phyloP scores from a whole-genome alignment of 2,888 invertebrate species.

The Exocentrus adspersus region DNA sequence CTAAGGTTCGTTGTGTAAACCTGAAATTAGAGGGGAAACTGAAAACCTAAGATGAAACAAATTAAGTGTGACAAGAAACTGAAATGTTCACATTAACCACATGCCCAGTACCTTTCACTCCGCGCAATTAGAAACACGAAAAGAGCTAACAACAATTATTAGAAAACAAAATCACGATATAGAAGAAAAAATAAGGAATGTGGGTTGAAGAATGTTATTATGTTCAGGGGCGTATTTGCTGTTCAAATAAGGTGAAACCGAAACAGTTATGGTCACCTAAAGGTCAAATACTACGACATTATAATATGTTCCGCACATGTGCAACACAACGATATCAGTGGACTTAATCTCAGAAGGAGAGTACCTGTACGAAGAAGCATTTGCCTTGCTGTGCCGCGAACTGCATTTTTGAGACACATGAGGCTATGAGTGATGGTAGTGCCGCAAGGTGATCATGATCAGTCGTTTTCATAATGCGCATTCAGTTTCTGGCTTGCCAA shows the following conservation, averaged over 20 bases:
- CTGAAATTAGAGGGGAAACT: too few relatives aligned
- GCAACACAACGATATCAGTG: slow-evolving; percentile 50
- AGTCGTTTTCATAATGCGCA: slow-evolving; percentile 52
- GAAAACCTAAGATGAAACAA: not conserved
- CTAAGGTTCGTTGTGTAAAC: too few relatives aligned
- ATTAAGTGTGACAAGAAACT: not conserved
- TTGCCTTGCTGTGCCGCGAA: slow-evolving; percentile 38
- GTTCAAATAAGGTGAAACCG: slow-evolving; percentile 45
- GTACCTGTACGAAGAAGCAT: slow-evolving; percentile 50
- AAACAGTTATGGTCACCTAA: slow-evolving; percentile 47
- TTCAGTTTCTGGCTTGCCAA: slow-evolving; percentile 27
- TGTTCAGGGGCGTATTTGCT: slow-evolving; percentile 18
- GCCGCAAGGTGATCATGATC: slow-evolving; percentile 54
- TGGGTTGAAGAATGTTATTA: slow-evolving; percentile 16
- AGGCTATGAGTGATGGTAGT: slow-evolving; percentile 53
- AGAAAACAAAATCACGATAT: slow-evolving; percentile 5
- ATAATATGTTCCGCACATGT: slow-evolving; percentile 51
- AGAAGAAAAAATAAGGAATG: slow-evolving; percentile 4
- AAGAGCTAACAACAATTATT: not conserved
- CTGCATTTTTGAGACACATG: slow-evolving; percentile 51
- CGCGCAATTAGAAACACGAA: not conserved
- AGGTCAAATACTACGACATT: slow-evolving; percentile 49
- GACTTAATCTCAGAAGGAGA: slow-evolving; percentile 50
- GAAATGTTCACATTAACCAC: not conserved
- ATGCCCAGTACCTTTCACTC: slow-evolving; percentile 8